A percentile compares a stretch with the other conserved stretches of the same genome.
phyloP scores from a whole-genome alignment of 2,113 vertebrate species.

The Axis porcinus region DNA sequence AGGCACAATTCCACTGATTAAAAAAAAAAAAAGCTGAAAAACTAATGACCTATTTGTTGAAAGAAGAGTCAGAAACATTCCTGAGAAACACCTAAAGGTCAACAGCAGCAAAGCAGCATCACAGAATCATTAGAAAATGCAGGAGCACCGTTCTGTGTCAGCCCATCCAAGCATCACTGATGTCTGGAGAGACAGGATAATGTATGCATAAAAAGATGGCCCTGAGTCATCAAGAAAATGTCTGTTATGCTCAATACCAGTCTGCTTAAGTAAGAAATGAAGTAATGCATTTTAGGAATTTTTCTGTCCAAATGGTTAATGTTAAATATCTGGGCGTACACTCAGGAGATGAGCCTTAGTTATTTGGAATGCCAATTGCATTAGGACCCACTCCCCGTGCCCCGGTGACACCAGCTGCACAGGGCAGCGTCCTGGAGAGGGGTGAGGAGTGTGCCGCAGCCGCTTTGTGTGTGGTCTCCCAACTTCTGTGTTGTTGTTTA shows the following conservation, averaged over 20 bases:
- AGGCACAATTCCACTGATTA: neutral
- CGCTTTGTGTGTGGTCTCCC: conserved; percentile 48
- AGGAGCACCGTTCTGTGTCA: neutral
- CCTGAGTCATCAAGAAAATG: neutral
- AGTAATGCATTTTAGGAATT: conserved; percentile 28
- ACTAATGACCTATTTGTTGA: neutral
- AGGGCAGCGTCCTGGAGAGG: neutral
- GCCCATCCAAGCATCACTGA: fast-evolving
- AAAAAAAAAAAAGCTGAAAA: neutral
- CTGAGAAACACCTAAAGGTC: neutral
- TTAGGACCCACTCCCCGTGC: neutral
- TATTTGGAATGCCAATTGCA: neutral
- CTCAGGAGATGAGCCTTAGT: neutral
- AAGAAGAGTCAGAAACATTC: neutral
- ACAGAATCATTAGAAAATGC: neutral
- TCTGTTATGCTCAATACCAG: neutral
- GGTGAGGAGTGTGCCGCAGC: neutral
- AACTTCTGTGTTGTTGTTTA: conserved; percentile 59
- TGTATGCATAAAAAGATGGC: neutral
- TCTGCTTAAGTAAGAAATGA: conserved; percentile 2
- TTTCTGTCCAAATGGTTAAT: conserved; percentile 3
- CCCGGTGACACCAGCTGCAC: neutral
- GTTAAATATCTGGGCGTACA: neutral
- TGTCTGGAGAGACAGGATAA: neutral
- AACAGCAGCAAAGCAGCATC: neutral